Evolutionary conservation across 2,113 vertebrate species (phyloP), one percentile per base, ranked within the genome.

Genomic region (Campylomormyrus tamandua): DNA sequence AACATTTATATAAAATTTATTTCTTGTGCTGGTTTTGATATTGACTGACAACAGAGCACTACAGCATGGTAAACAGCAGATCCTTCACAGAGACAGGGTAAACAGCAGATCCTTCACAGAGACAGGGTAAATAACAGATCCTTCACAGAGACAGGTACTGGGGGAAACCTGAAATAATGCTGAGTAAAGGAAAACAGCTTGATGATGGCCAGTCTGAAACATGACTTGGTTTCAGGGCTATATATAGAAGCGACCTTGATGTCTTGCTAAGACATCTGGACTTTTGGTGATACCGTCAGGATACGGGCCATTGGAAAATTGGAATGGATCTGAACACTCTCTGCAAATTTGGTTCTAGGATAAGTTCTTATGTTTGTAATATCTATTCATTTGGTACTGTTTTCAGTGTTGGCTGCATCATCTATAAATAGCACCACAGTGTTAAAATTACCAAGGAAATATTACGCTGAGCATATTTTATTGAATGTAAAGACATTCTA

Each of bases 21-120:
- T 88, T 53, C 88, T 90, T 87, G 4, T 86, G 31, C 89, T 94
- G 91, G 92, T 91, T 94, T 93, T 91, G 90, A 92, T 66, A 90
- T 90, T 88, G 31, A 90, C 90, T 92, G 93, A 94, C 92, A 93
- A 93, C 93, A 90, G 91, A 92, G 90, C 83, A 91, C 91, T 93
- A 92, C 93, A 93, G 91, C 92, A 87, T 90, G 89, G 91, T 19
- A 62, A n/a, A 62, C 24, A 74, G 35, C 9, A 35, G 66, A 35
- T 35, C 66, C 24, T 74, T n/a, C 66, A n/a, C 24, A 74, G 24
- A 35, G 24, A 74, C 66, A 74, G 3, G 9, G n/a, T 74, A 74
- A 31, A 31, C 0, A 39, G 39, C 9, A 35, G 66, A 35, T 35
- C 66, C 24, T 74, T n/a, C 66, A 19, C 21, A 70, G 17, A 27